Percentiles rank a stretch among this genome's conserved stretches.
Conservation (phyloP, 1,140 invertebrate genomes). For the Camponotus floridanus region DNA sequence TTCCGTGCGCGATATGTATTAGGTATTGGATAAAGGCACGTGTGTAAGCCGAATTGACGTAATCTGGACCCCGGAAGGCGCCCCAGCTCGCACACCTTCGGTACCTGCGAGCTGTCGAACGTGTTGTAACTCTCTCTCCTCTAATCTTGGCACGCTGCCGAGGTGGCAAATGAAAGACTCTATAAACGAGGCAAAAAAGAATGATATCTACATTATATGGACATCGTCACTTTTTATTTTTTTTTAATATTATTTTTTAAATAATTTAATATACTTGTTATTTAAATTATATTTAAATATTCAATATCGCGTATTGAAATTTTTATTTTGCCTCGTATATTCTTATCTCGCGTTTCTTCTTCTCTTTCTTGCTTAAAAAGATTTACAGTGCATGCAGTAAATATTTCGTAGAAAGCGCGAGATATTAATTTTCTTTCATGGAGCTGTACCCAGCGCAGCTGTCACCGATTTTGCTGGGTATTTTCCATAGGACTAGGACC, state of each 20-base stretch:
- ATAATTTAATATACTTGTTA: not conserved
- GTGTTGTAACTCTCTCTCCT: conserved; percentile 14
- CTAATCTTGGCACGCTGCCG: not conserved
- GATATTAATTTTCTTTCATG: not conserved
- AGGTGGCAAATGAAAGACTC: not conserved
- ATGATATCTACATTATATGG: not conserved
- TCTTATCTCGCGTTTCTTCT: not conserved
- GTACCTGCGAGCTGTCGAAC: not conserved
- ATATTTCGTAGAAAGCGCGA: not conserved
- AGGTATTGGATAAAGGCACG: not conserved
- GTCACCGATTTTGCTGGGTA: conserved; percentile 2
- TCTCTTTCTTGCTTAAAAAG: not conserved
- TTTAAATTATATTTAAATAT: conserved; percentile 12
- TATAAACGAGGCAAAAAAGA: not conserved
- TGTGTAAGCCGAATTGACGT: conserved; percentile 4
- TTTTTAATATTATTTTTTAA: not conserved
- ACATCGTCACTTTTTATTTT: too few relatives aligned
- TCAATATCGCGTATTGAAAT: not conserved
- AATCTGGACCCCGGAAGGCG: not conserved
- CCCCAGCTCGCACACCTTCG: not conserved
- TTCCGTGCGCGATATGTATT: not conserved
- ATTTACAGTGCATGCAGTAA: not conserved
- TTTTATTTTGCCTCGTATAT: not conserved
- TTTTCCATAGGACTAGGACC: conserved; percentile 5
- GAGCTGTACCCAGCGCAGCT: not conserved